These are phyloP conservation scores for Silurus meridionalis DNA, from an alignment of 2,113 vertebrate species.

Conservation along the genomic window DNA sequence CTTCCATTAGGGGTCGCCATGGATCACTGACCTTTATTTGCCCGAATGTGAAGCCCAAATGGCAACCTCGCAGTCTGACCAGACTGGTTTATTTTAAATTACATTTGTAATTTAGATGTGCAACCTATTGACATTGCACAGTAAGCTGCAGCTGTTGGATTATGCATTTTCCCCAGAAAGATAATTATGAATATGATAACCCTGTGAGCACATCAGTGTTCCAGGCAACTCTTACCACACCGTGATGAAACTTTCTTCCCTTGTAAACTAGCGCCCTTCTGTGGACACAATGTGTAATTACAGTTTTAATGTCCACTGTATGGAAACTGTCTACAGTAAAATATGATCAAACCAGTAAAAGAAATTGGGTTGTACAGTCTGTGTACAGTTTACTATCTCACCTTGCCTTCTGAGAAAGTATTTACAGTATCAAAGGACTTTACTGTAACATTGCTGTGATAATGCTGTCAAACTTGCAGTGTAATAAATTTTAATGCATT, in stretches of 20 bases:
- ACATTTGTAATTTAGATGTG: background rate
- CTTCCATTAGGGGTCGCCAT: too few relatives aligned
- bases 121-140: background rate
- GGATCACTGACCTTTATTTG: too few relatives aligned
- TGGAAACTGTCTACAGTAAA: background rate
- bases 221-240: background rate
- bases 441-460: background rate
- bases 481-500: background rate
- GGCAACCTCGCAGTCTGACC: background rate
- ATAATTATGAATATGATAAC: background rate
- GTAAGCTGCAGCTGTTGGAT: background rate
- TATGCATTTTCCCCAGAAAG: background rate
- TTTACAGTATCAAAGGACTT: background rate
- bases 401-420: background rate
- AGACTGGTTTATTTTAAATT: background rate
- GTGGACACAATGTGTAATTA: constrained; percentile 29
- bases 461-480: background rate
- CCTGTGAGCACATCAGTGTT: background rate
- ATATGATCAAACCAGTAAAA: background rate
- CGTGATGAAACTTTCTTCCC: background rate
- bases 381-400: background rate
- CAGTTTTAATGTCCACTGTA: background rate
- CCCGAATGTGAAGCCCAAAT: background rate
- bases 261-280: constrained; percentile 26
- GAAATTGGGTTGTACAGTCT: background rate